Evolutionary conservation across 64 coral and sea anemone species (phyloP), one percentile per base, ranked within the genome.

Genomic region (Montipora foliosa): DNA sequence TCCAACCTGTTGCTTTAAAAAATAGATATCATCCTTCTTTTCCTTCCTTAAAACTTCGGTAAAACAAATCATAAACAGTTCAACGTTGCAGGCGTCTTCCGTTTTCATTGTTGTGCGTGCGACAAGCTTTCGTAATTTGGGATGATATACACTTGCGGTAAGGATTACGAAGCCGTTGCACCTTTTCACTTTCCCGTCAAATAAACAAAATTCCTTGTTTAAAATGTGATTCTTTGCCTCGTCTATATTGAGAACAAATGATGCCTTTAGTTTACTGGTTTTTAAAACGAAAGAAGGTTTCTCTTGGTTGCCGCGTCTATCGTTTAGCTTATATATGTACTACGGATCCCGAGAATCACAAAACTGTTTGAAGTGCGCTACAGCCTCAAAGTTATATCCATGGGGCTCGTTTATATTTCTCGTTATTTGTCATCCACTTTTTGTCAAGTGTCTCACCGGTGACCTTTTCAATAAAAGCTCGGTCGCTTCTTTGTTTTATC

Each of bases 261-360:
- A 75, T 8, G 81, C 81, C 47, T 95, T 95, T 15, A 87, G 47
- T 13, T 37, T 86, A 55, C 94, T 95, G 16, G 82, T 87, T 91
- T 95, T 95, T 45, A 95, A 91, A 2, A 95, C 88, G 80, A 90
- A 90, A 11, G 94, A 90, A 3, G 94, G 89, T 91, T 11, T 57
- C 20, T 87, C 82, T 49, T 83, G 94, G 51, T 95, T 91, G 3
- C 89, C 94, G 67, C 82, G 61, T 14, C 15, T 91, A 55, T 95
- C 88, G 22, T 95, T 95, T 45, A 91, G 85, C 60, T 90, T 91
- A 67, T 87, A 95, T 10, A 95, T 72, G 49, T 95, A 95, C 58
- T 68, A 87, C 3, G 81, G 60, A 78, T 95, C 89, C 25, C 78
- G 85, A 20, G 70, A 61, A 69, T 95, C 88, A 17, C 67, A 61